A percentile compares a stretch with the other conserved stretches of the same genome.
Evolutionary conservation across 2,888 invertebrate species (phyloP).

Genomic region (Elmis aenea): DNA sequence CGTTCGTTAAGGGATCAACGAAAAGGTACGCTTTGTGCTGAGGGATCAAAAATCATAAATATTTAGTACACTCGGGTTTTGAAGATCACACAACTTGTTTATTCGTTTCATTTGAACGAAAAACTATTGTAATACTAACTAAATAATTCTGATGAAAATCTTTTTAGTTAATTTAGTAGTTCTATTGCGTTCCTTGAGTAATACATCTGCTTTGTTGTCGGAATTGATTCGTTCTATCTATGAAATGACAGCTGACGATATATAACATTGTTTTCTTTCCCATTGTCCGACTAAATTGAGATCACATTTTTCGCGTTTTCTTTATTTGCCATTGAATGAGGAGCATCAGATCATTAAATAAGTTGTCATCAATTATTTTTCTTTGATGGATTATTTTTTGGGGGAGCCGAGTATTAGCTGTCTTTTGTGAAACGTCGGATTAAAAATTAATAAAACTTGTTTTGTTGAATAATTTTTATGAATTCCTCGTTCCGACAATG

Average conservation of each 20-base stretch:
- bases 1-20: slow-evolving; percentile 22
- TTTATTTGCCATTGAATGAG: slow-evolving; percentile 17
- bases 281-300: slow-evolving; percentile 23
- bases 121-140: too few relatives aligned
- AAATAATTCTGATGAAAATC: too few relatives aligned
- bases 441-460: too few relatives aligned
- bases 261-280: slow-evolving; percentile 27
- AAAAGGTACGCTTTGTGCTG: slow-evolving; percentile 19
- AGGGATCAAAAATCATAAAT: slow-evolving; percentile 22
- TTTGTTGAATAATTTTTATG: too few relatives aligned
- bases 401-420: too few relatives aligned
- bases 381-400: slow-evolving; percentile 12
- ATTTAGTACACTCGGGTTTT: slow-evolving; percentile 18
- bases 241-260: slow-evolving; percentile 24
- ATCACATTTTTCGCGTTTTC: slow-evolving; percentile 14
- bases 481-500: too few relatives aligned
- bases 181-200: too few relatives aligned
- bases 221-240: slow-evolving; percentile 26
- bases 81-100: too few relatives aligned
- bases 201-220: too few relatives aligned
- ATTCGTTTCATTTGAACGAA: too few relatives aligned
- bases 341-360: slow-evolving; percentile 24
- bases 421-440: too few relatives aligned
- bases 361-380: slow-evolving; percentile 24
- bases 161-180: too few relatives aligned